A percentile compares a stretch with the other conserved stretches of the same genome.
phyloP scores from a whole-genome alignment of 92 coral and sea anemone genomes.

The Palythoa caribaeorum region DNA sequence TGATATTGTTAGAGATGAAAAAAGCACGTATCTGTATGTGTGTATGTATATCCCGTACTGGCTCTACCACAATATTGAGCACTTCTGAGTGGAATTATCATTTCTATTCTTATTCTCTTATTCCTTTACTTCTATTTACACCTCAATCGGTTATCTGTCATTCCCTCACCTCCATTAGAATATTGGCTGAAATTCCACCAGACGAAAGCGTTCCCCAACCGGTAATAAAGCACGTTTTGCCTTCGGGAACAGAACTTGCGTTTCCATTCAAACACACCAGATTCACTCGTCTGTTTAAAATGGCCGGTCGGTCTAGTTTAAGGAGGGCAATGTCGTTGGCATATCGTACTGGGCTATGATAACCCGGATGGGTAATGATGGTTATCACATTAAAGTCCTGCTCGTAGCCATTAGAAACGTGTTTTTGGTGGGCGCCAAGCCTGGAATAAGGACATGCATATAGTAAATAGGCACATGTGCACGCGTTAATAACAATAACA shows the following conservation, averaged over 20 bases:
- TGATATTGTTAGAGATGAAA: no score
- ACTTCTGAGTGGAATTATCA: no score
- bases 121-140: no score
- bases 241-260: not conserved
- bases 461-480: no score
- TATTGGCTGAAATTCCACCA: constrained; percentile 19
- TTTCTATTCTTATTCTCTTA: no score
- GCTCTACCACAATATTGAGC: no score
- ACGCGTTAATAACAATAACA: no score
- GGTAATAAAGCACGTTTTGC: constrained; percentile 24
- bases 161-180: constrained; percentile 24
- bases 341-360: constrained; percentile 22
- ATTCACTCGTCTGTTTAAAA: no score
- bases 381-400: constrained; percentile 8
- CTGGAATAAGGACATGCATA: not conserved
- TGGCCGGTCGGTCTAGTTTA: no score
- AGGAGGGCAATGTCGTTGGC: not conserved
- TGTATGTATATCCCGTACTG: no score
- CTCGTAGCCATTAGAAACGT: not conserved
- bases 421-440: constrained; percentile 20
- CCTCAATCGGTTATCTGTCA: no score
- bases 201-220: constrained; percentile 28
- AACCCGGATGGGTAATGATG: constrained; percentile 17
- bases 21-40: no score
- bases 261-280: not conserved